These are phyloP conservation scores for Agonopterix heracliana DNA, from an alignment of 2,888 invertebrate genomes.

Conservation along the genomic window DNA sequence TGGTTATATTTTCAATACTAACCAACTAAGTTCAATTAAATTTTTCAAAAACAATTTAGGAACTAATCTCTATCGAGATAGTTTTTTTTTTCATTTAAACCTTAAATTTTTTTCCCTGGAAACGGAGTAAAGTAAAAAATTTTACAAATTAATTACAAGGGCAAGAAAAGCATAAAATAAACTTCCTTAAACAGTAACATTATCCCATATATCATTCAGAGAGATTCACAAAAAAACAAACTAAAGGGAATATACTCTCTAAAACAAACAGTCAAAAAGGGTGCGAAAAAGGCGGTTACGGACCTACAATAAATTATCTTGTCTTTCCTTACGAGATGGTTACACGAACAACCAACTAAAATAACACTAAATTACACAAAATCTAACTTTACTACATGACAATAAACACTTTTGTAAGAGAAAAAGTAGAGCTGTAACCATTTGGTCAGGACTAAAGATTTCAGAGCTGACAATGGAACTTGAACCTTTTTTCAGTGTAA, in stretches of 20 bases:
- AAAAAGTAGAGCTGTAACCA: conserved; percentile 7
- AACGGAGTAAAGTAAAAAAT: no score
- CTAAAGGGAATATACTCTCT: conserved; percentile 19
- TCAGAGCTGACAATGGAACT: conserved; percentile 8
- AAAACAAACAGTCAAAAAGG: conserved; percentile 37
- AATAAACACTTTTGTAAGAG: conserved; percentile 17
- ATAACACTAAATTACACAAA: conserved; percentile 5
- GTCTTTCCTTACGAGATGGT: conserved; percentile 41
- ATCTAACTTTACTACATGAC: conserved; percentile 16
- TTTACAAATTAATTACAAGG: no score
- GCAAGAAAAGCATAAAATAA: no score
- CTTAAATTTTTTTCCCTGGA: no score
- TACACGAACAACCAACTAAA: conserved; percentile 23
- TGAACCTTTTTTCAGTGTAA: conserved; percentile 17
- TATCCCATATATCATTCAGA: no score
- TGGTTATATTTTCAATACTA: no score
- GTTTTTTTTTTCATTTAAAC: no score
- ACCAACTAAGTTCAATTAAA: no score
- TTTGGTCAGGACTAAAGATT: conserved; percentile 1
- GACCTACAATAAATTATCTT: conserved; percentile 52
- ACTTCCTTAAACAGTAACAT: no score
- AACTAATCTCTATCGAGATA: no score
- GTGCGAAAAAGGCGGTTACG: conserved; percentile 45
- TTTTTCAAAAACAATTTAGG: no score
- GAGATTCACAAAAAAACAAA: conserved; percentile 14